Evolutionary conservation across 2,113 vertebrate genomes (phyloP).

Genomic region (Heloderma charlesbogerti): DNA sequence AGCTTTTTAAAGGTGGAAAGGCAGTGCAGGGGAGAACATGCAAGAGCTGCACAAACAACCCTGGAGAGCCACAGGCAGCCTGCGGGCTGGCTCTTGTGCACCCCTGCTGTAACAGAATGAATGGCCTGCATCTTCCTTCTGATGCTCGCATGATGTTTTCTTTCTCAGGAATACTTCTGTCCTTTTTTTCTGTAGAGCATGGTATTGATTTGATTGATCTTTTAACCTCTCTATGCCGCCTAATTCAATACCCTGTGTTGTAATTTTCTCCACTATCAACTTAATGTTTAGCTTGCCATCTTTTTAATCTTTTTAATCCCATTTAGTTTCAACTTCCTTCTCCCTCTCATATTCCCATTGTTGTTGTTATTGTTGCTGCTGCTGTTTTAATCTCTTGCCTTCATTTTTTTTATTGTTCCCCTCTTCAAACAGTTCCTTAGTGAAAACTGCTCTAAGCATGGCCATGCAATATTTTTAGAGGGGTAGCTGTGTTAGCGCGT

Average conservation of each 20-base stretch:
- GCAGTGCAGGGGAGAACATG: too few relatives aligned
- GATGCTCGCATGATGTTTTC: background rate
- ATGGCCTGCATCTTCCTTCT: too few relatives aligned
- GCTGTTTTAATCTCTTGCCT: background rate
- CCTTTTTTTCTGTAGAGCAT: background rate
- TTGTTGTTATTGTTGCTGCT: background rate
- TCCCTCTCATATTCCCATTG: background rate
- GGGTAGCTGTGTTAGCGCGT: background rate
- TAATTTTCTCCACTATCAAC: slow-evolving; percentile 1
- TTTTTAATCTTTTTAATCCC: background rate
- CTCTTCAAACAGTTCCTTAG: background rate
- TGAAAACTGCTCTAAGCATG: background rate
- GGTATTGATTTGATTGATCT: slow-evolving; percentile 29
- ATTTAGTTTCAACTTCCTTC: background rate
- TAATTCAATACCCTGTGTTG: slow-evolving; percentile 25
- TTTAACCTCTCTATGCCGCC: background rate
- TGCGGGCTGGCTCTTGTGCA: too few relatives aligned
- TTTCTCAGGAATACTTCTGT: background rate
- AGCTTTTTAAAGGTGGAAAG: too few relatives aligned
- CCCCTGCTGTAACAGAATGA: too few relatives aligned
- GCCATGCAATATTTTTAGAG: background rate
- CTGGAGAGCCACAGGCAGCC: too few relatives aligned
- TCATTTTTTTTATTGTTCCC: background rate
- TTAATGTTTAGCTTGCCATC: slow-evolving; percentile 9
- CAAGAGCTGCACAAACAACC: too few relatives aligned